A percentile compares a stretch with the other conserved stretches of the same genome.
phyloP scores from a whole-genome alignment of 1,140 invertebrate genomes.

The Bombus difficillimus region DNA sequence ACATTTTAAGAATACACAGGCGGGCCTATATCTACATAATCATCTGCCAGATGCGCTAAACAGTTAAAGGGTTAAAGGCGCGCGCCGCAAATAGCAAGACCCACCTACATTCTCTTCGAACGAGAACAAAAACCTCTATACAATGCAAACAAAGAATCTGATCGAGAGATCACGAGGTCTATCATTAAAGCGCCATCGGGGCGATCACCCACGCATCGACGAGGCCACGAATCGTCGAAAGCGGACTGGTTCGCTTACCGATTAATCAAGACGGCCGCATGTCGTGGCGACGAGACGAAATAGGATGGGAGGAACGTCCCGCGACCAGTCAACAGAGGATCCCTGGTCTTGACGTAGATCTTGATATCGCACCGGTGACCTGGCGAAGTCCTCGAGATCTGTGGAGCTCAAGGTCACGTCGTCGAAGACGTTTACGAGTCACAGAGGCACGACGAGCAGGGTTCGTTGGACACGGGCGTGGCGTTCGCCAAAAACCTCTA shows the following conservation, averaged over 20 bases:
- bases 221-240: not conserved
- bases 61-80: constrained; percentile 18
- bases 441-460: not conserved
- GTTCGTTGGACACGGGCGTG: constrained; percentile 50
- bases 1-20: not conserved
- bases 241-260: constrained; percentile 35
- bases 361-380: constrained; percentile 33
- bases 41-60: not conserved
- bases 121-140: not conserved
- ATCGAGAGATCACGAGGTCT: not conserved
- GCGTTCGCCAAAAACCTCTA: constrained; percentile 64
- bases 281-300: constrained; percentile 13
- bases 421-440: constrained; percentile 33
- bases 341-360: constrained; percentile 18
- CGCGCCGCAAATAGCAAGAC: not conserved
- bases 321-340: not conserved
- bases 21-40: not conserved
- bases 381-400: not conserved
- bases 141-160: constrained; percentile 5
- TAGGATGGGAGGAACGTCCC: not conserved
- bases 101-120: not conserved
- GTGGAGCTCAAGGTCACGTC: constrained; percentile 33
- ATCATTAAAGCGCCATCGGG: constrained; percentile 5
- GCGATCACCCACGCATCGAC: constrained; percentile 32
- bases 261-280: constrained; percentile 37